A percentile compares a stretch with the other conserved stretches of the same genome.
phyloP scores from a whole-genome alignment of 2,797 vertebrate species.

The Sebastes iracundus region DNA sequence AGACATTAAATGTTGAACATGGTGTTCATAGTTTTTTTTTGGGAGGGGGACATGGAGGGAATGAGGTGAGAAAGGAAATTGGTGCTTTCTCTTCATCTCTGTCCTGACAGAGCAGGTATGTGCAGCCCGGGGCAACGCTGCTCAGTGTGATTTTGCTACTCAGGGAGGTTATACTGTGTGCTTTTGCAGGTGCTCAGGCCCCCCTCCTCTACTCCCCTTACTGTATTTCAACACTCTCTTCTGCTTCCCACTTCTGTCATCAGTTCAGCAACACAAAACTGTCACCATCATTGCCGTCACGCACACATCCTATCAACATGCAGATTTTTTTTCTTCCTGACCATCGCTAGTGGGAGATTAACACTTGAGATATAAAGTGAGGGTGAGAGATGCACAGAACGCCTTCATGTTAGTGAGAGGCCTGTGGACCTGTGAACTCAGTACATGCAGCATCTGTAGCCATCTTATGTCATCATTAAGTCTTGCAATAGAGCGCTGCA shows the following conservation, averaged over 20 bases:
- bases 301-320: not conserved
- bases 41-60: not conserved
- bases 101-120: constrained; percentile 35
- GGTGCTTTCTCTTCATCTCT: constrained; percentile 1
- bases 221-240: constrained; percentile 14
- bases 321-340: not conserved
- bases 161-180: not conserved
- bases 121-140: constrained; percentile 19
- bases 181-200: constrained; percentile 31
- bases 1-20: not conserved
- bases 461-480: not conserved
- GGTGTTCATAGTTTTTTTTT: not conserved
- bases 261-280: constrained; percentile 15
- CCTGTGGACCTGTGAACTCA: not conserved
- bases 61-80: not conserved
- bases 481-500: not conserved
- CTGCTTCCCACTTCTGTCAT: constrained; percentile 10
- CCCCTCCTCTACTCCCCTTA: not conserved
- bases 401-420: not conserved
- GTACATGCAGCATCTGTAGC: not conserved
- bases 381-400: not conserved
- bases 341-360: not conserved
- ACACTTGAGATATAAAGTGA: not conserved
- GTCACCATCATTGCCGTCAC: not conserved
- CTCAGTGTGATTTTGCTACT: constrained; percentile 33